A percentile compares a stretch with the other conserved stretches of the same genome.
phyloP scores from a whole-genome alignment of 2,888 invertebrate genomes.

The Hirtodrosophila cameraria region DNA sequence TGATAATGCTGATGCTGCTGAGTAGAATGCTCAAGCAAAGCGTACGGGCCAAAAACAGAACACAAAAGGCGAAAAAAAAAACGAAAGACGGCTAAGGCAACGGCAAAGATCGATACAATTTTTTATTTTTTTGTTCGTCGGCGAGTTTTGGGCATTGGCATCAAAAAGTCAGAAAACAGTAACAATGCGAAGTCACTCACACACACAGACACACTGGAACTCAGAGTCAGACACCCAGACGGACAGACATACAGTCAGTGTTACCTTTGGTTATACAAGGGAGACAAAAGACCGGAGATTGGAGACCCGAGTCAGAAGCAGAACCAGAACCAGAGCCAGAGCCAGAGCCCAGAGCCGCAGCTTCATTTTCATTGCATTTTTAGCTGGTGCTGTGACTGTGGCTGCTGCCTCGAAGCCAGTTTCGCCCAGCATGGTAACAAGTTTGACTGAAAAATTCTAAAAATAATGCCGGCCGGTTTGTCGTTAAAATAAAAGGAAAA shows the following conservation, averaged over 20 bases:
- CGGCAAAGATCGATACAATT: slow-evolving; percentile 71
- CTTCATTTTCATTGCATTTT: slow-evolving; percentile 72
- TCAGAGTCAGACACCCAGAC: slow-evolving; percentile 10
- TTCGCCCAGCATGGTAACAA: slow-evolving; percentile 81
- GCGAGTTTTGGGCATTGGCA: slow-evolving; percentile 74
- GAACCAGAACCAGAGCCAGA: slow-evolving; percentile 50
- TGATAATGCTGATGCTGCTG: slow-evolving; percentile 56
- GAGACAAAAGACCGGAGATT: slow-evolving; percentile 57
- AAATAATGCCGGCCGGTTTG: slow-evolving; percentile 82
- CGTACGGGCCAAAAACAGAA: slow-evolving; percentile 63
- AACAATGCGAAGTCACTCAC: slow-evolving; percentile 66
- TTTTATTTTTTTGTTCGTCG: slow-evolving; percentile 48
- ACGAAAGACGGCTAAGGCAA: slow-evolving; percentile 46
- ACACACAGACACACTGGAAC: slow-evolving; percentile 34
- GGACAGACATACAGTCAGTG: slow-evolving; percentile 30
- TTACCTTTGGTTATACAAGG: slow-evolving; percentile 50
- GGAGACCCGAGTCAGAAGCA: slow-evolving; percentile 22
- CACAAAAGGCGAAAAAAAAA: slow-evolving; percentile 57
- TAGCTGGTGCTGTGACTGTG: slow-evolving; percentile 49
- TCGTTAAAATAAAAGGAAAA: slow-evolving; percentile 61
- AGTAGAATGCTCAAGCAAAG: slow-evolving; percentile 59
- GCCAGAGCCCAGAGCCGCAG: slow-evolving; percentile 50
- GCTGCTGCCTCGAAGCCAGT: slow-evolving; percentile 65
- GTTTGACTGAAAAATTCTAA: slow-evolving; percentile 81
- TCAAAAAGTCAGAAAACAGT: slow-evolving; percentile 73